phyloP scores from a whole-genome alignment of 2,113 vertebrate species.

The Rhinopomastus cyanomelas region DNA sequence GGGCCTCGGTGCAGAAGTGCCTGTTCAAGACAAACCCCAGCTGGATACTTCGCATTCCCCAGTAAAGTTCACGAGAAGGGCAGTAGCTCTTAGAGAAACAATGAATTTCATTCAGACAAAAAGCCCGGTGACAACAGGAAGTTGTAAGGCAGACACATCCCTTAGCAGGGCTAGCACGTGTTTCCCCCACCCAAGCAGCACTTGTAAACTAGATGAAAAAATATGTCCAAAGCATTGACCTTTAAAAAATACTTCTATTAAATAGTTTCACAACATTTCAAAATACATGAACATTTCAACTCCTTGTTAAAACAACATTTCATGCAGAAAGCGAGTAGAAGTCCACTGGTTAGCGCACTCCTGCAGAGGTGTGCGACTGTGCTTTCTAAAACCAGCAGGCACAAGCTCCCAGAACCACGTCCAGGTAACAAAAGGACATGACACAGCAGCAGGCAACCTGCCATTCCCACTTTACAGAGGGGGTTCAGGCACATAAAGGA shows the following conservation, averaged over 20 bases:
- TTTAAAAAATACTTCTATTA: too few species aligned
- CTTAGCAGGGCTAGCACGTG: background rate
- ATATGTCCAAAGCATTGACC: background rate
- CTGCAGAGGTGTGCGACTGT: background rate
- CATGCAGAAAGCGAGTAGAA: background rate
- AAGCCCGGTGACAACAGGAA: background rate
- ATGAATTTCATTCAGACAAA: background rate
- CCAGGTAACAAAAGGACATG: background rate
- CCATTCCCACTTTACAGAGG: background rate
- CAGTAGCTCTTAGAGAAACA: background rate
- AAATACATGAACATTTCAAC: background rate
- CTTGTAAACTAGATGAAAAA: background rate
- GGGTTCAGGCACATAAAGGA: background rate
- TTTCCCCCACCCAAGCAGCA: background rate
- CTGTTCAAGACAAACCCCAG: background rate
- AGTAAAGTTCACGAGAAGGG: constrained; percentile 11
- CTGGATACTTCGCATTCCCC: constrained; percentile 14
- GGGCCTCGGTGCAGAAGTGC: background rate
- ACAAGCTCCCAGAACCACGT: background rate
- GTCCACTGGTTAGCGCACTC: background rate
- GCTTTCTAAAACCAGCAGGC: background rate
- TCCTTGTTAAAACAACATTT: background rate
- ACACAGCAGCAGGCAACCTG: background rate
- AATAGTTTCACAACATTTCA: too few species aligned
- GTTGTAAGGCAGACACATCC: background rate